A percentile compares a stretch with the other conserved stretches of the same genome.
Evolutionary conservation across 2,888 invertebrate species (phyloP).

Genomic region (Lydus trimaculatus): DNA sequence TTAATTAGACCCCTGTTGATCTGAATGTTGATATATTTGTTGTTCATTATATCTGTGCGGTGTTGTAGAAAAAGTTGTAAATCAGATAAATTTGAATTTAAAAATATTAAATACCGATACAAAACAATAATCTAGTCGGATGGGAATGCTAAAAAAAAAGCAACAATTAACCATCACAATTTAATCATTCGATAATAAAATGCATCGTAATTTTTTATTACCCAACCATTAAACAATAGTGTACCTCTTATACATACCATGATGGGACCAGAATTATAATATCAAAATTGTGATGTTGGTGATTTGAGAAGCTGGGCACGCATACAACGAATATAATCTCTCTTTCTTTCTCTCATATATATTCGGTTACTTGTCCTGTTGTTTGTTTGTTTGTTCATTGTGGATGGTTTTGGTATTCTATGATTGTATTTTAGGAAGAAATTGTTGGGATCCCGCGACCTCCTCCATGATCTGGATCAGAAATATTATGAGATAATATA

Average conservation of each 20-base stretch:
- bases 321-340: constrained; percentile 37
- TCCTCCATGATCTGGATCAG: constrained; percentile 45
- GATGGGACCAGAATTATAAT: constrained; percentile 51
- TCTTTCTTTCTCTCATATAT: no score
- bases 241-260: no score
- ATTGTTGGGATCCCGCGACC: constrained; percentile 40
- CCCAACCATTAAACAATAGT: constrained; percentile 48
- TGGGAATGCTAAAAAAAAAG: no score
- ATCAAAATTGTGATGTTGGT: constrained; percentile 40
- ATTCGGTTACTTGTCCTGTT: neutral
- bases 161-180: neutral
- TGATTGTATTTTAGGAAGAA: constrained; percentile 27
- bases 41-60: constrained; percentile 5
- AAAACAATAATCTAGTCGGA: no score
- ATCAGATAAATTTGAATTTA: neutral
- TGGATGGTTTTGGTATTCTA: constrained; percentile 41
- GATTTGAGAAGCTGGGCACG: constrained; percentile 47
- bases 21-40: constrained; percentile 20
- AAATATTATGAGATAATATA: neutral
- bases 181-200: constrained; percentile 36
- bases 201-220: constrained; percentile 45
- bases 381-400: neutral
- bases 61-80: neutral
- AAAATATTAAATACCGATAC: neutral
- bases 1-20: constrained; percentile 36